Conservation (phyloP, 2,888 invertebrate genomes). For the Tipula vernalis region DNA sequence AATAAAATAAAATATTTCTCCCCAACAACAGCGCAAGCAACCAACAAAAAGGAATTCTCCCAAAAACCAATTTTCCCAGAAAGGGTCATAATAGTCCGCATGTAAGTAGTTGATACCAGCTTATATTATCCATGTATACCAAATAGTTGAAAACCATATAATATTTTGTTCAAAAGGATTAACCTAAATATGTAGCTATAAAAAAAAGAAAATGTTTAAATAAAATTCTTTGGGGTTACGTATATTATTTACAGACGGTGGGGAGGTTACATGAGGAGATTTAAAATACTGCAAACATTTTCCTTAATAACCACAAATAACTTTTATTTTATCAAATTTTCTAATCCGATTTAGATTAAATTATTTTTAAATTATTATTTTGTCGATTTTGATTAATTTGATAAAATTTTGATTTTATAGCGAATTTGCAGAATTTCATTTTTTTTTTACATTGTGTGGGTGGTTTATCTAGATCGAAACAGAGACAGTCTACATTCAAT, state of each 20-base stretch:
- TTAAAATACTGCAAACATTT: background rate
- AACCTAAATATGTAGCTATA: background rate
- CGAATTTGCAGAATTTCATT: background rate
- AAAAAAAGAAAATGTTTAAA: background rate
- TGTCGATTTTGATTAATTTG: background rate
- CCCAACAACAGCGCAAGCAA: background rate
- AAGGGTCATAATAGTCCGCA: background rate
- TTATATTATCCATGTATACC: background rate
- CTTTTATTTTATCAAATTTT: background rate
- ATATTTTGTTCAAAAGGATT: background rate
- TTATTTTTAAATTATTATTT: background rate
- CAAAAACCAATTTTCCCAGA: background rate
- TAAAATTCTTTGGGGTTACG: background rate
- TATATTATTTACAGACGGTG: background rate
- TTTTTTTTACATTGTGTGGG: background rate
- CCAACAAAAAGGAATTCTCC: background rate
- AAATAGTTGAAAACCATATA: background rate
- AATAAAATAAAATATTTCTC: background rate
- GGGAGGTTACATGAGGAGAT: background rate
- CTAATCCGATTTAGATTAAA: background rate
- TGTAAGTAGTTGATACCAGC: background rate
- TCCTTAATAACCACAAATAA: background rate
- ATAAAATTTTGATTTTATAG: background rate
- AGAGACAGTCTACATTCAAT: background rate
- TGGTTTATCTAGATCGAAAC: background rate